A percentile compares a stretch with the other conserved stretches of the same genome.
Evolutionary conservation across 2,888 invertebrate genomes (phyloP).

Genomic region (Drosophila kanekoi): DNA sequence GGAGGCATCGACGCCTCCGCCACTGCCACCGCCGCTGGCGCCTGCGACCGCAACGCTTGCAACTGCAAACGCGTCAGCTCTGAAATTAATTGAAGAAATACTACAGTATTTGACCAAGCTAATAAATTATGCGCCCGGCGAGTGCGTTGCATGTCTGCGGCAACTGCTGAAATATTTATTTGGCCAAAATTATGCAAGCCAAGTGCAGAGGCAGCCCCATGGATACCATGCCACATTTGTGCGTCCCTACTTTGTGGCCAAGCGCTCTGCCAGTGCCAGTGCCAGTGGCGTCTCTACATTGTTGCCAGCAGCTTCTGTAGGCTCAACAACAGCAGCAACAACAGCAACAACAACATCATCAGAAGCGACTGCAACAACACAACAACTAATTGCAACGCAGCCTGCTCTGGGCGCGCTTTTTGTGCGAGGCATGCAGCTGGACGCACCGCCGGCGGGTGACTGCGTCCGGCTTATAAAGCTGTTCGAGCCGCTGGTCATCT

Average conservation of each 20-base stretch:
- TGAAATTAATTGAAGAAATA: slow-evolving; percentile 89
- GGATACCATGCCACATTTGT: slow-evolving; percentile 60
- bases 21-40: slow-evolving; percentile 8
- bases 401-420: slow-evolving; percentile 81
- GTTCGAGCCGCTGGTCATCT: slow-evolving; percentile 98
- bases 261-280: slow-evolving; percentile 26
- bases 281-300: slow-evolving; percentile 40
- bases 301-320: slow-evolving; percentile 43
- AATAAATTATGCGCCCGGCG: slow-evolving; percentile 89
- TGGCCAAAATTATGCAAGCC: slow-evolving; percentile 88
- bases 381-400: slow-evolving; percentile 57
- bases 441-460: slow-evolving; percentile 87
- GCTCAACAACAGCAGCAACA: slow-evolving; percentile 23
- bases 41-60: slow-evolving; percentile 4
- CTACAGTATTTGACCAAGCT: slow-evolving; percentile 89
- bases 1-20: slow-evolving; percentile 69
- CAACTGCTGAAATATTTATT: slow-evolving; percentile 91
- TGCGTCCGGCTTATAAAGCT: slow-evolving; percentile 91
- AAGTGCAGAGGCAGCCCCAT: slow-evolving; percentile 59
- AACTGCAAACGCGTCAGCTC: slow-evolving; percentile 54
- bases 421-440: slow-evolving; percentile 78
- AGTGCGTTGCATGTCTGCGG: slow-evolving; percentile 90
- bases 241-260: slow-evolving; percentile 66
- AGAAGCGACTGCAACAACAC: slow-evolving; percentile 47
- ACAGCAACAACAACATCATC: slow-evolving; percentile 10